Evolutionary conservation across 1,140 invertebrate species (phyloP).

Genomic region (Scylla paramamosain): DNA sequence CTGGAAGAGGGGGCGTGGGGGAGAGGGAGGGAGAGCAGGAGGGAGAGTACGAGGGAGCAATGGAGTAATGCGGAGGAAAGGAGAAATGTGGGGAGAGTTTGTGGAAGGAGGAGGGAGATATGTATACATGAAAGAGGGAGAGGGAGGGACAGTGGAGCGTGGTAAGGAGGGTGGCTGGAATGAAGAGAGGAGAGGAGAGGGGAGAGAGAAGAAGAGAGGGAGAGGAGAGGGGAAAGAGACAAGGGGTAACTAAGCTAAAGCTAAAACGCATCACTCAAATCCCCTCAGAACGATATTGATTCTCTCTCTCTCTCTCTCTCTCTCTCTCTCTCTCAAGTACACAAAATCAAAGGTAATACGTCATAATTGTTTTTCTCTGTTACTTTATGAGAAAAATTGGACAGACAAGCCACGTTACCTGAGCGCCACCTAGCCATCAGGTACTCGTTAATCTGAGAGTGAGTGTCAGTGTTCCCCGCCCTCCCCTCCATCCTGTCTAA

Average conservation of each 20-base stretch:
- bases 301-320: conserved; percentile 5
- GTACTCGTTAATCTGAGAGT: background rate
- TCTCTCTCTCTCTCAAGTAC: no score
- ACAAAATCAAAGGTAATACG: no score
- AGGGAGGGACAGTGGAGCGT: background rate
- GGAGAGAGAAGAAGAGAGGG: background rate
- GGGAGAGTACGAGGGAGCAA: background rate
- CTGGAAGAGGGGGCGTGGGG: background rate
- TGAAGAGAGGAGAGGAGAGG: background rate
- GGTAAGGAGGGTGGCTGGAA: background rate
- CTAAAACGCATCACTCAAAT: background rate
- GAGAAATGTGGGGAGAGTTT: background rate
- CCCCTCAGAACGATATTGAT: background rate
- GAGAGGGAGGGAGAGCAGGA: background rate
- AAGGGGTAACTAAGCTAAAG: background rate
- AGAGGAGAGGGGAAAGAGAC: background rate
- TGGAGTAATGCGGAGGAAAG: background rate
- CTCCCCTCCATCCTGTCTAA: no score
- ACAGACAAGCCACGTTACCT: no score
- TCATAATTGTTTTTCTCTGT: no score
- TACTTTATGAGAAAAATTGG: no score
- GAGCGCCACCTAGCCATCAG: no score
- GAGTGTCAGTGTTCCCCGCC: no score
- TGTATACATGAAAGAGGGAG: background rate
- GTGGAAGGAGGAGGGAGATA: background rate